Evolutionary conservation across 2,888 invertebrate genomes (phyloP).

Genomic region (Panopea generosa): DNA sequence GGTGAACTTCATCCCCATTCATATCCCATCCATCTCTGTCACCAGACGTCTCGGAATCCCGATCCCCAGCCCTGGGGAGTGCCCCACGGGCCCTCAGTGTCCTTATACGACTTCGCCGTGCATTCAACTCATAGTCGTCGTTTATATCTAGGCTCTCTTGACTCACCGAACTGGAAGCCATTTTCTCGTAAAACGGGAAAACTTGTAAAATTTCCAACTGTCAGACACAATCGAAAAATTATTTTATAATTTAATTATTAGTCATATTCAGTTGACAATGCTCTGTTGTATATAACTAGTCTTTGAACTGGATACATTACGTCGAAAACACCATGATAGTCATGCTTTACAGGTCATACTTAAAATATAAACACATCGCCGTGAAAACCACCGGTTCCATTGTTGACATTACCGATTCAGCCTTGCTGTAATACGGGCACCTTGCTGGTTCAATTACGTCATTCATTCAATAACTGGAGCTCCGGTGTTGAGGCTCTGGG

Average conservation of each 20-base stretch:
- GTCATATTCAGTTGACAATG: too few relatives aligned
- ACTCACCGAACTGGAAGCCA: conserved; percentile 88
- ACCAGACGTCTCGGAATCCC: conserved; percentile 58
- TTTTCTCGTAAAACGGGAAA: conserved; percentile 69
- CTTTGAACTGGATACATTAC: too few relatives aligned
- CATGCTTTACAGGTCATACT: too few relatives aligned
- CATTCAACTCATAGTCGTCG: conserved; percentile 87
- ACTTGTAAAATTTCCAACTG: too few relatives aligned
- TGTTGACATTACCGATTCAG: conserved; percentile 58
- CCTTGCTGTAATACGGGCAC: conserved; percentile 46
- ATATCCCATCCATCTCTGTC: conserved; percentile 46
- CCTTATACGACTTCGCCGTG: conserved; percentile 87
- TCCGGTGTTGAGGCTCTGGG: not conserved
- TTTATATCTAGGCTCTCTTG: conserved; percentile 87
- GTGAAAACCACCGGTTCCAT: conserved; percentile 20
- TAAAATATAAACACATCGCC: too few relatives aligned
- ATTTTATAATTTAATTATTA: too few relatives aligned
- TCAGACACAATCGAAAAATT: too few relatives aligned
- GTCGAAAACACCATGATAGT: too few relatives aligned
- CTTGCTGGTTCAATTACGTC: conserved; percentile 46
- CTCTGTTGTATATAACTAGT: too few relatives aligned
- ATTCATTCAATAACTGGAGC: conserved; percentile 38
- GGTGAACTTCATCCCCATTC: conserved; percentile 45
- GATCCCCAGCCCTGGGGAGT: conserved; percentile 57
- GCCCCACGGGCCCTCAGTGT: conserved; percentile 86